These are phyloP conservation scores for Heliconius hermathena DNA, from an alignment of 1,140 invertebrate species.

Conservation along the genomic window DNA sequence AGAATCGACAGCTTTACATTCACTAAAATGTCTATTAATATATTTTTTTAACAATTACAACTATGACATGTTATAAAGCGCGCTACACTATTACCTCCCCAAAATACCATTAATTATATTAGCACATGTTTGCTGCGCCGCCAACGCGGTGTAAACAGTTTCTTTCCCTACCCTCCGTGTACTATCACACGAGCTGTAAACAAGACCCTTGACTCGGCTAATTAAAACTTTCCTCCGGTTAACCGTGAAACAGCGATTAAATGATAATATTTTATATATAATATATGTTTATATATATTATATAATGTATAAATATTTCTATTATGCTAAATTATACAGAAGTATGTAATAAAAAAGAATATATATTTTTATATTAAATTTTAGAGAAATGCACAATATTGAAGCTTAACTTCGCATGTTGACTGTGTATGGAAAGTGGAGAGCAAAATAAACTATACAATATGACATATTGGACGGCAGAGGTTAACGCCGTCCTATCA, in stretches of 20 bases:
- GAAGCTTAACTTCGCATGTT: no score
- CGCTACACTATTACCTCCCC: not conserved
- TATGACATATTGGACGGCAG: no score
- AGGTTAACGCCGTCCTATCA: no score
- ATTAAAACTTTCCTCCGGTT: constrained; percentile 42
- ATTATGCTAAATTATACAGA: no score
- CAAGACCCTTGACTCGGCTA: constrained; percentile 43
- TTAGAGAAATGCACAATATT: no score
- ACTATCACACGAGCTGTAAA: constrained; percentile 36
- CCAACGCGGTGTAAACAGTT: constrained; percentile 37
- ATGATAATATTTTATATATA: not conserved
- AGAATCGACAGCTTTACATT: no score
- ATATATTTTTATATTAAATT: no score
- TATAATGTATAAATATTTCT: not conserved
- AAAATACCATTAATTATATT: constrained; percentile 40
- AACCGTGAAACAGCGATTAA: constrained; percentile 21
- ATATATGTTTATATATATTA: not conserved
- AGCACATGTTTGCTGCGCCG: constrained; percentile 30
- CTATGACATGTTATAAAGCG: not conserved
- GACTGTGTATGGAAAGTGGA: no score
- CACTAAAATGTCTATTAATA: not conserved
- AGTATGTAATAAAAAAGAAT: no score
- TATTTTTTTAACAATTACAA: not conserved
- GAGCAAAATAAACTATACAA: no score
- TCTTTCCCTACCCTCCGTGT: constrained; percentile 34